phyloP scores from a whole-genome alignment of 2,888 invertebrate genomes.

The Agrilus biguttatus region DNA sequence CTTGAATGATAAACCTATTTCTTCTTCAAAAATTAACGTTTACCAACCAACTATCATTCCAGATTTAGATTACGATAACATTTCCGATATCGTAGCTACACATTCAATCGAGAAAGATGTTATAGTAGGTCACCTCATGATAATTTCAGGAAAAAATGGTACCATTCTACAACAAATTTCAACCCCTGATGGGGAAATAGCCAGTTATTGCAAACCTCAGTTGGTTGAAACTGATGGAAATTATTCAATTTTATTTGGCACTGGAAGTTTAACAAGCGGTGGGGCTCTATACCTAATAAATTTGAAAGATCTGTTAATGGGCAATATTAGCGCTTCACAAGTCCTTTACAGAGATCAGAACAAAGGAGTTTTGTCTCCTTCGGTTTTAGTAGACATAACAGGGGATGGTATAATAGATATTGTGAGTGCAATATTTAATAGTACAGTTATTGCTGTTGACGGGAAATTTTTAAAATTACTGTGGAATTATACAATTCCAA shows the following conservation, averaged over 20 bases:
- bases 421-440: constrained; percentile 56
- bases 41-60: constrained; percentile 57
- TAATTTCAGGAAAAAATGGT: constrained; percentile 58
- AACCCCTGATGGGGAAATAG: constrained; percentile 46
- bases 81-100: constrained; percentile 54
- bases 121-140: constrained; percentile 42
- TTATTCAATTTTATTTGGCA: constrained; percentile 50
- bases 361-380: constrained; percentile 53
- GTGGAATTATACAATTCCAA: constrained; percentile 58
- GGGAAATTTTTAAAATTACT: constrained; percentile 48
- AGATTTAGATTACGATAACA: constrained; percentile 55
- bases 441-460: constrained; percentile 56
- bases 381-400: constrained; percentile 56
- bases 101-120: constrained; percentile 43
- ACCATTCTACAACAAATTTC: constrained; percentile 42
- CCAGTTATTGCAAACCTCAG: constrained; percentile 58
- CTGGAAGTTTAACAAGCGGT: constrained; percentile 56
- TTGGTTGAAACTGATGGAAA: constrained; percentile 45
- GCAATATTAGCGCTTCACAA: constrained; percentile 33
- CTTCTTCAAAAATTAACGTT: constrained; percentile 36
- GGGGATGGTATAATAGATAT: constrained; percentile 58
- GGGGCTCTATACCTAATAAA: constrained; percentile 56
- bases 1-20: constrained; percentile 30
- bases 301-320: constrained; percentile 38
- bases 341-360: constrained; percentile 41